These are phyloP conservation scores for Macaria notata DNA, from an alignment of 2,888 invertebrate species.

Conservation along the genomic window DNA sequence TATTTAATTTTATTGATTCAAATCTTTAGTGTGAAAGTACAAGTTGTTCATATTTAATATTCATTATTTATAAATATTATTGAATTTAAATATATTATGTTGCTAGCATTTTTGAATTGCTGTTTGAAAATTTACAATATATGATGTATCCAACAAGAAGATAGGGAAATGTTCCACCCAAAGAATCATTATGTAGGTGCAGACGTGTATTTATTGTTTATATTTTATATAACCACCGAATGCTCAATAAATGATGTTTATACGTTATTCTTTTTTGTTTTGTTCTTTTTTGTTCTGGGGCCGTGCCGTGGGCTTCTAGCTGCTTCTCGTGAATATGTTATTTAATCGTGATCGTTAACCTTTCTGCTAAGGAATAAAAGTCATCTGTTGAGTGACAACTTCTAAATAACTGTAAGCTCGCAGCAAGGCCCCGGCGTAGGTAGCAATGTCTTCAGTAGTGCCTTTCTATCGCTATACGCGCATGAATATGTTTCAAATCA, in stretches of 20 bases:
- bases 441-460: constrained; percentile 55
- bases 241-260: constrained; percentile 46
- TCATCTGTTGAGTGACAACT: no score
- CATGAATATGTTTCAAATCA: constrained; percentile 33
- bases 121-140: constrained; percentile 11
- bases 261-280: constrained; percentile 34
- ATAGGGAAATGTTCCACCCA: no score
- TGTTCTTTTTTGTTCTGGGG: constrained; percentile 11
- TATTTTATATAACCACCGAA: constrained; percentile 42
- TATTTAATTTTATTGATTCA: no score
- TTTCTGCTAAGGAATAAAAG: no score
- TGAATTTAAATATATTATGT: not conserved
- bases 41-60: not conserved
- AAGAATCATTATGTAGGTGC: no score
- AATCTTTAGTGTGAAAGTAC: no score
- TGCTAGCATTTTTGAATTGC: no score
- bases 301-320: not conserved
- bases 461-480: constrained; percentile 44
- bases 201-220: constrained; percentile 15
- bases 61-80: not conserved
- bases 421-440: constrained; percentile 10
- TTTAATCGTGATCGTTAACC: no score
- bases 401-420: no score
- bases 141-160: no score
- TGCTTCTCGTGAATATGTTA: no score